Evolutionary conservation across 2,113 vertebrate genomes (phyloP), one percentile per base, ranked within the genome.

Genomic region (Leptobrachium ailaonicum): DNA sequence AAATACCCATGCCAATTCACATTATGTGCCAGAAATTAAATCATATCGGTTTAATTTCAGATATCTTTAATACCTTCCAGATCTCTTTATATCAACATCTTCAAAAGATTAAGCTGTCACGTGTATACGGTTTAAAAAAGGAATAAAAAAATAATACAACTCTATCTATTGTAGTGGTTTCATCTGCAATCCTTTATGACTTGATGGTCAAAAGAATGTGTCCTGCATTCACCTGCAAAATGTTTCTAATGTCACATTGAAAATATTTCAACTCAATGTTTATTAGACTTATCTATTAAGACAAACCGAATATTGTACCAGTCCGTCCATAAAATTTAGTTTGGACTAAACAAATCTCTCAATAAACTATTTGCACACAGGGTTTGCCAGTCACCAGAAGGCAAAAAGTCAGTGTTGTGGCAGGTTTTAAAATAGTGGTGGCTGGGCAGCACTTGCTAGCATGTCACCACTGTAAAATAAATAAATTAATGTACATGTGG

Each of bases 11-110:
- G 72, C 79, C 72, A 81, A 66, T 47, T 68, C 20, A 6, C 6
- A 69, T 68, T 69, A 69, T 81, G 73, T 74, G 79, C 71, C 79
- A 81, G 56, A 74, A 81, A 81, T 73, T 75, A 75, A 81, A 81
- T 81, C 79, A 81, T 81, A 75, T 74, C 78, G 74, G 78, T 80
- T 74, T 67, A 43, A 80, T 74, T 74, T 80, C 54, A 74, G 78
- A 74, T 80, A 67, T 68, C 70, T 43, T 70, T 81, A 81, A 81
- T 81, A 44, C 72, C 72, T 81, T 81, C 79, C 79, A 81, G 71
- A 81, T 81, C 54, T 60, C 66, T 12, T 78, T 60, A 69, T 81
- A 81, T 81, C 79, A 75, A 81, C 79, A 81, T 81, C 71, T 75
- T 81, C 71, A 81, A 75, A 81, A 69, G 71, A 75, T 81, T 81